Evolutionary conservation across 2,888 invertebrate genomes (phyloP).

Genomic region (Tetramorium bicarinatum): DNA sequence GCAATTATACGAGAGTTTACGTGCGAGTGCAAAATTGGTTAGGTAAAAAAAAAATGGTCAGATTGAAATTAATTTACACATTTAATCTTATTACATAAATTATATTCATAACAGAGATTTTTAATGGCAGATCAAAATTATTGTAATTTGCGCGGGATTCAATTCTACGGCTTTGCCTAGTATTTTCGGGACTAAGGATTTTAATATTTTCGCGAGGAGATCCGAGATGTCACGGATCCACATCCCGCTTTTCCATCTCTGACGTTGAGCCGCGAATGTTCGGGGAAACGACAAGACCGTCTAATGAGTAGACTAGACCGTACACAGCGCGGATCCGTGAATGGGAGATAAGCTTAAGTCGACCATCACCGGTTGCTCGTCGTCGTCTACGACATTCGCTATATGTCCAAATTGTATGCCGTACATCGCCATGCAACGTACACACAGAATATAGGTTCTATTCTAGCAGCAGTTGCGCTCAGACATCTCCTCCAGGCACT

Average conservation of each 20-base stretch:
- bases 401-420: slow-evolving; percentile 59
- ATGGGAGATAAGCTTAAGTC: slow-evolving; percentile 74
- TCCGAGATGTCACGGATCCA: slow-evolving; percentile 29
- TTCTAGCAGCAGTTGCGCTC: slow-evolving; percentile 52
- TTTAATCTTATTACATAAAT: not conserved
- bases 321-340: slow-evolving; percentile 58
- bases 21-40: not conserved
- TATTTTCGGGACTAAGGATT: slow-evolving; percentile 30
- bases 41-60: not conserved
- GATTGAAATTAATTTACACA: not conserved
- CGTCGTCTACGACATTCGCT: slow-evolving; percentile 53
- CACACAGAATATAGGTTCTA: slow-evolving; percentile 44
- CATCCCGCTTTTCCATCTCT: slow-evolving; percentile 45
- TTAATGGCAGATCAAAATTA: not conserved
- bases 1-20: not conserved
- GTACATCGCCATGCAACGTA: slow-evolving; percentile 59
- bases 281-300: slow-evolving; percentile 47
- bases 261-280: slow-evolving; percentile 54
- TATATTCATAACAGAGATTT: not conserved
- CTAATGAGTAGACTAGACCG: slow-evolving; percentile 58
- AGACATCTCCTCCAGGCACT: slow-evolving; percentile 66
- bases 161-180: not conserved
- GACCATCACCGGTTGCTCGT: slow-evolving; percentile 58
- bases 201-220: slow-evolving; percentile 30
- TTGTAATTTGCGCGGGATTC: slow-evolving; percentile 17